Conservation (phyloP, 2,113 vertebrate species). For the Pachypanchax playfairii region DNA sequence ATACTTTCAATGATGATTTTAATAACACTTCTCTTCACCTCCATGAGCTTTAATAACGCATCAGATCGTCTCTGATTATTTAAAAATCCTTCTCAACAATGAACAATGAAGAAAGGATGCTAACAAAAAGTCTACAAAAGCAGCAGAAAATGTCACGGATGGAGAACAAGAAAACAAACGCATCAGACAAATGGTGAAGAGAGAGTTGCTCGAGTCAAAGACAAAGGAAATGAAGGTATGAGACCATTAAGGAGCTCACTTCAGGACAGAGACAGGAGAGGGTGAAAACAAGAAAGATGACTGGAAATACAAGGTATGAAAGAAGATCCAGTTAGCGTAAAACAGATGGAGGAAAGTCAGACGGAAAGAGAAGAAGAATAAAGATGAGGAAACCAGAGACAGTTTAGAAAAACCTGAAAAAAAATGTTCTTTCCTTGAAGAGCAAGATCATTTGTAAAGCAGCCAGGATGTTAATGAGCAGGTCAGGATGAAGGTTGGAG, state of each 20-base stretch:
- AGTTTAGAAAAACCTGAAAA: background rate
- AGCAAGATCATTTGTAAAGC: slow-evolving; percentile 8
- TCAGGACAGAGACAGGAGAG: slow-evolving; percentile 1
- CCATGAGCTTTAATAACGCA: too few relatives aligned
- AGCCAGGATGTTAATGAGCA: slow-evolving; percentile 26
- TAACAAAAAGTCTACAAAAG: background rate
- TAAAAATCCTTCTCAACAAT: too few relatives aligned
- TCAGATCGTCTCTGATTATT: too few relatives aligned
- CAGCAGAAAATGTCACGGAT: background rate
- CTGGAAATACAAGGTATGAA: background rate
- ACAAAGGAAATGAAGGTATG: slow-evolving; percentile 28
- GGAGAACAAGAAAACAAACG: slow-evolving; percentile 4
- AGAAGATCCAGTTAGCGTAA: background rate
- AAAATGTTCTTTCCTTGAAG: background rate
- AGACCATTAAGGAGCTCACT: slow-evolving; percentile 33
- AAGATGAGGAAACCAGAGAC: background rate
- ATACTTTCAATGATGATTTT: too few relatives aligned
- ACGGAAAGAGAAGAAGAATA: background rate
- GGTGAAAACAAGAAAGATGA: slow-evolving; percentile 10
- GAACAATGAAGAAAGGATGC: background rate
- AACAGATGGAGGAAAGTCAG: background rate
- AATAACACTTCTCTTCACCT: too few relatives aligned
- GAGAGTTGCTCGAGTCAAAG: too few relatives aligned
- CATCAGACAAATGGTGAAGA: too few relatives aligned
- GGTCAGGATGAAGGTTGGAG: slow-evolving; percentile 1